Evolutionary conservation across 2,888 invertebrate genomes (phyloP).

Genomic region (Microdon myrmicae): DNA sequence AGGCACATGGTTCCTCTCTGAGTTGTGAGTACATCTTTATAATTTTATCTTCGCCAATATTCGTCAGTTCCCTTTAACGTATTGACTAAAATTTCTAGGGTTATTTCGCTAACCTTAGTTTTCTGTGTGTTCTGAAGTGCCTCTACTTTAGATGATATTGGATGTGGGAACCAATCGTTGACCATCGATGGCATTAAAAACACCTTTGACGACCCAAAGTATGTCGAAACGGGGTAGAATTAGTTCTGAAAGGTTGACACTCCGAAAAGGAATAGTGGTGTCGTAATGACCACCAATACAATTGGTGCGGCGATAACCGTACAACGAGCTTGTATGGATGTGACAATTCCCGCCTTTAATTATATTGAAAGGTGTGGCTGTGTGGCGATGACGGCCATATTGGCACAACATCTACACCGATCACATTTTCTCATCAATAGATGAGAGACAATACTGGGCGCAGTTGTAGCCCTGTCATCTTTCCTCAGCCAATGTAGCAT

Average conservation of each 20-base stretch:
- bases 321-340: constrained; percentile 96
- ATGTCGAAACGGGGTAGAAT: constrained; percentile 98
- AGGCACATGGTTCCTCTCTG: constrained; percentile 92
- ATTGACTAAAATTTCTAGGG: constrained; percentile 81
- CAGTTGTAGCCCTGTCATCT: constrained; percentile 97
- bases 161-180: constrained; percentile 91
- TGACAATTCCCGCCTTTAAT: constrained; percentile 98
- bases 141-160: constrained; percentile 84
- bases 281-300: constrained; percentile 98
- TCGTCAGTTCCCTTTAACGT: constrained; percentile 66
- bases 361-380: constrained; percentile 99
- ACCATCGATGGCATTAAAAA: constrained; percentile 92
- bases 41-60: constrained; percentile 96
- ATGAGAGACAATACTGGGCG: constrained; percentile 97
- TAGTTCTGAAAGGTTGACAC: constrained; percentile 96
- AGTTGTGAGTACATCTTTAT: constrained; percentile 96
- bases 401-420: constrained; percentile 95
- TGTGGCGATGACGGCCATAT: constrained; percentile 99
- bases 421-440: constrained; percentile 99
- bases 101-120: constrained; percentile 74
- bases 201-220: constrained; percentile 95
- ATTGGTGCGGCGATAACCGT: constrained; percentile 98
- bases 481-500: constrained; percentile 93
- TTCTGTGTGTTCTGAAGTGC: constrained; percentile 63
- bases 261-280: constrained; percentile 96